Base-by-base conservation (phyloP, 2,888 invertebrate species). In the Cosmopolites sordidus region DNA sequence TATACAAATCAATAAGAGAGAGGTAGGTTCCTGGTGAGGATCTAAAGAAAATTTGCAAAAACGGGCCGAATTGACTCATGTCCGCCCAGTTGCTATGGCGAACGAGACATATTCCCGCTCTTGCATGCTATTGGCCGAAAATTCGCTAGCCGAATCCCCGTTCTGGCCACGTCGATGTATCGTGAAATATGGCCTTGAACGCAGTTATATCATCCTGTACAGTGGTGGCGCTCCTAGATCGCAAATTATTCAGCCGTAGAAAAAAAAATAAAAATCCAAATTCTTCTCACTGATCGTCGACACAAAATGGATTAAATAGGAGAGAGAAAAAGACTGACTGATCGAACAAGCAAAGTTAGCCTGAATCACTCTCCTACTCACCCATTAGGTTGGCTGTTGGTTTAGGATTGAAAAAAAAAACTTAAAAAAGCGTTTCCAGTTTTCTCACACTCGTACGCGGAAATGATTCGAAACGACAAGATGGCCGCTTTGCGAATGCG, bases 401-500 rank as follows among this genome's bases (percentile, higher is more conserved):
- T 8, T 22, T 8, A 8, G 22, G 22, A 22, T 22, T 22, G 22
- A 3, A 22, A 22, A 5, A 22, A 42, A 50, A 51, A 37, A 6
- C n/a, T 16, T 37, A 30, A 41, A 51, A 44, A 52, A 11, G 5
- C 12, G 33, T 11, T 12, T 12, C 22, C n/a, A 5, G 2, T 33
- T 11, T 6, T 12, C 11, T n/a, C 48, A 44, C 38, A 22, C 51
- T 51, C 44, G 38, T 30, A 37, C 48, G 42, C 38, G 51, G 48
- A 42, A 51, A 38, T 16, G 37, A 27, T 22, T 29, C 1, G 39
- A 39, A 12, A 39, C 22, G 58, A 64, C 65, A 75, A 72, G 72
- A 73, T 74, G 73, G 73, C 73, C 64, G 68, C 66, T 64, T 66
- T 66, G 69, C 71, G 69, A 71, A 73, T 73, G 73, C 77, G 76